A percentile compares a stretch with the other conserved stretches of the same genome.
phyloP scores from a whole-genome alignment of 2,888 invertebrate species.

The Campoplex capitator region DNA sequence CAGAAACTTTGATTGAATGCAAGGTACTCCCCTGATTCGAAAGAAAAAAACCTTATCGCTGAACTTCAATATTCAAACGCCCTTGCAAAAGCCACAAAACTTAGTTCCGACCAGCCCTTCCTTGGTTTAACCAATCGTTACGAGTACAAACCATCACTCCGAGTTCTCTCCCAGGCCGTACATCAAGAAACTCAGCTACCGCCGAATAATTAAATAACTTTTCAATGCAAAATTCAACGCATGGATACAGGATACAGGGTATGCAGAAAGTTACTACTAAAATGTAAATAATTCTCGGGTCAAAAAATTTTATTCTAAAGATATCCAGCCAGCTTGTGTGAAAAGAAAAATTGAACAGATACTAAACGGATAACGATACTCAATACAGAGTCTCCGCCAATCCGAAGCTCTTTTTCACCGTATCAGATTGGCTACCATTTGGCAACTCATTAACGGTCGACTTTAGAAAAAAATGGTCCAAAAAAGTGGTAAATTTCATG shows the following conservation, averaged over 20 bases:
- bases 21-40: not conserved
- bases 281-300: not conserved
- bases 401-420: not conserved
- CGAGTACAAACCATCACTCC: not conserved
- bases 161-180: not conserved
- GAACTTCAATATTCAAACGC: conserved; percentile 3
- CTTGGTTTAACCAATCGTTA: not conserved
- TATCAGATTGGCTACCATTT: not conserved
- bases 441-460: no score
- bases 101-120: not conserved
- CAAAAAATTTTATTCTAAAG: not conserved
- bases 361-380: not conserved
- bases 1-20: conserved; percentile 4
- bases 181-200: conserved; percentile 1
- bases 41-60: not conserved
- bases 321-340: not conserved
- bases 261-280: not conserved
- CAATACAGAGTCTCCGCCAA: not conserved
- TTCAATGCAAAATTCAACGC: conserved; percentile 24
- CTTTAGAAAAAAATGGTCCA: no score
- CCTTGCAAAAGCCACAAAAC: not conserved
- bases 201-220: conserved; percentile 43
- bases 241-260: not conserved
- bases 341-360: not conserved
- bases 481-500: not conserved